phyloP scores from a whole-genome alignment of 2,797 vertebrate genomes.

The Huso huso region DNA sequence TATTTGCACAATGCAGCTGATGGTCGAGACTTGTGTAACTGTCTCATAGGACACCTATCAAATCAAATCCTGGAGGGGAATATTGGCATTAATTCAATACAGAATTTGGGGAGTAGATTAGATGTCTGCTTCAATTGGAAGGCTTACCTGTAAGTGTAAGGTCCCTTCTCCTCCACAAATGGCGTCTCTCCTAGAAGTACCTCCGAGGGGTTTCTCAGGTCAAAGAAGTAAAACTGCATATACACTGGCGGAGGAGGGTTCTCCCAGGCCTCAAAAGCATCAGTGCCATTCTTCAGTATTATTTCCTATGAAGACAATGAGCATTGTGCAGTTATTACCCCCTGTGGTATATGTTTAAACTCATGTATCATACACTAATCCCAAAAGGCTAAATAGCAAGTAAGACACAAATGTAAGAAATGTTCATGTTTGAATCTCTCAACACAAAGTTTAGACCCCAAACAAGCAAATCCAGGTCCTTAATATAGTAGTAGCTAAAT shows the following conservation, averaged over 20 bases:
- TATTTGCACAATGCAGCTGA: too few relatives aligned
- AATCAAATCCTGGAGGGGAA: too few relatives aligned
- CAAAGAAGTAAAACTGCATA: constrained; percentile 95
- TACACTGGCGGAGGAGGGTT: constrained; percentile 81
- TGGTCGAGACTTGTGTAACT: too few relatives aligned
- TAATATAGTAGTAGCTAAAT: too few relatives aligned
- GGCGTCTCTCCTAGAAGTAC: constrained; percentile 72
- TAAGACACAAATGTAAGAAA: too few relatives aligned
- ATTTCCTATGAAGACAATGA: constrained; percentile 55
- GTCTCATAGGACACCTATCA: too few relatives aligned
- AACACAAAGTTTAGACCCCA: too few relatives aligned
- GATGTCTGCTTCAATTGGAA: background rate
- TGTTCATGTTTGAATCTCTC: too few relatives aligned
- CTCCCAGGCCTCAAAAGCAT: constrained; percentile 74
- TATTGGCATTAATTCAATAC: too few relatives aligned
- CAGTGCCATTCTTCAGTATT: constrained; percentile 75
- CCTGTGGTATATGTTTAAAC: background rate
- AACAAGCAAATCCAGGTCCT: too few relatives aligned
- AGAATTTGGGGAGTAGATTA: background rate
- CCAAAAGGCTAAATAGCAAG: too few relatives aligned
- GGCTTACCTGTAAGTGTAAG: constrained; percentile 86
- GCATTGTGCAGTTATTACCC: background rate
- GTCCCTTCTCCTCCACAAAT: constrained; percentile 75
- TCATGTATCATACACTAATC: too few relatives aligned
- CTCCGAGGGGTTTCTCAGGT: constrained; percentile 82